Evolutionary conservation across 2,113 vertebrate species (phyloP).

Genomic region (Melospiza melodia): DNA sequence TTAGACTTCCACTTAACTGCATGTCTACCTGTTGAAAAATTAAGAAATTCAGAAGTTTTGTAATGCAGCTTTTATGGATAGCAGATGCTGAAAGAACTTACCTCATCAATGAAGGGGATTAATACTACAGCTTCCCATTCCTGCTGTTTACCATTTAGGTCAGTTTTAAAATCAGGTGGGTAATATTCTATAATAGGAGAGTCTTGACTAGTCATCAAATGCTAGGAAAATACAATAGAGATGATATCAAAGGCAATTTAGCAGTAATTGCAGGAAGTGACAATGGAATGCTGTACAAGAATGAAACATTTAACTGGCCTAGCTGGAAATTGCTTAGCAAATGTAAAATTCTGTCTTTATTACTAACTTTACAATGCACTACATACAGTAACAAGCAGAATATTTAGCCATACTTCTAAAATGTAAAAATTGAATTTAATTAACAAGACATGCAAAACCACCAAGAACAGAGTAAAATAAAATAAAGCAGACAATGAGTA

Average conservation of each 20-base stretch:
- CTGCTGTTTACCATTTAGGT: slow-evolving; percentile 97
- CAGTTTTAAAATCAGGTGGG: slow-evolving; percentile 95
- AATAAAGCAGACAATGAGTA: not conserved
- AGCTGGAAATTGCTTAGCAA: not conserved
- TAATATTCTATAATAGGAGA: slow-evolving; percentile 96
- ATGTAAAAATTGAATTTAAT: not conserved
- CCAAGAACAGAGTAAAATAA: not conserved
- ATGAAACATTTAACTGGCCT: not conserved
- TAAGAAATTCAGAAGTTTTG: not conserved
- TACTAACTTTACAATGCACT: not conserved
- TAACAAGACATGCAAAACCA: not conserved
- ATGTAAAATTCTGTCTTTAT: not conserved
- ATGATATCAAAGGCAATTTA: not conserved
- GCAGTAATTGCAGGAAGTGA: not conserved
- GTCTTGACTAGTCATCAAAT: slow-evolving; percentile 88
- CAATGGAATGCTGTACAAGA: not conserved
- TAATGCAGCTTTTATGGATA: not conserved
- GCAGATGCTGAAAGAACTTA: slow-evolving; percentile 25
- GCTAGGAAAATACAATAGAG: slow-evolving; percentile 72
- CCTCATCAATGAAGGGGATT: slow-evolving; percentile 98
- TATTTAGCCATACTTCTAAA: not conserved
- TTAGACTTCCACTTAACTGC: not conserved
- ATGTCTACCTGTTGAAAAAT: not conserved
- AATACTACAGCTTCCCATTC: slow-evolving; percentile 99
- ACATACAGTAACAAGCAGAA: not conserved